Evolutionary conservation across 1,140 invertebrate species (phyloP).

Genomic region (Macrobrachium nipponense): DNA sequence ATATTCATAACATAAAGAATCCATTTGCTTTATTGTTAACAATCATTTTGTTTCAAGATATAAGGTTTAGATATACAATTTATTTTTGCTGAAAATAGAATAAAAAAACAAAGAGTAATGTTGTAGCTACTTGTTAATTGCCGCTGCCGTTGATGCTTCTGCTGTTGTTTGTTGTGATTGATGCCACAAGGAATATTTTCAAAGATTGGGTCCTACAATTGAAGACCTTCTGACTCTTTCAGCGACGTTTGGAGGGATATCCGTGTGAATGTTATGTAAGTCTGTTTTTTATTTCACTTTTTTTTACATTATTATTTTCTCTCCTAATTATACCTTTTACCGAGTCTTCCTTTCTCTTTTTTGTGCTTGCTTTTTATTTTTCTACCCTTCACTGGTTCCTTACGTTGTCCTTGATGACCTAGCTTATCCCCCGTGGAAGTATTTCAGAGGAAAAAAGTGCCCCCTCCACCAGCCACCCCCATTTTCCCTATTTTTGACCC

Average conservation of each 20-base stretch:
- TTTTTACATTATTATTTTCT: conserved; percentile 21
- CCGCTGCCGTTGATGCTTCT: not conserved
- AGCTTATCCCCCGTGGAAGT: not conserved
- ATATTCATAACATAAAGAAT: too few relatives aligned
- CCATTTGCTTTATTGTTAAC: too few relatives aligned
- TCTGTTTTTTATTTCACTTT: conserved; percentile 31
- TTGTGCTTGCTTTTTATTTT: not conserved
- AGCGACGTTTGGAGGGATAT: conserved; percentile 18
- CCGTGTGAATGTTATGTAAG: conserved; percentile 46
- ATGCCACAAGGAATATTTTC: too few relatives aligned
- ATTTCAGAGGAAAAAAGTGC: too few relatives aligned
- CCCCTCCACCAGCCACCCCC: not conserved
- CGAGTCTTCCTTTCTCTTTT: conserved; percentile 9
- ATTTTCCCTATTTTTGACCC: not conserved
- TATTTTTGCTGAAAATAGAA: too few relatives aligned
- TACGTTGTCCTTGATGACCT: not conserved
- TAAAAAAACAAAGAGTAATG: too few relatives aligned
- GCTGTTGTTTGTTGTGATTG: not conserved
- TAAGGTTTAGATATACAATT: too few relatives aligned
- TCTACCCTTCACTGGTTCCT: not conserved
- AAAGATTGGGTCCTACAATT: conserved; percentile 7
- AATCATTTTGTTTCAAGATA: too few relatives aligned
- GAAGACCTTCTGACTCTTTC: conserved; percentile 38
- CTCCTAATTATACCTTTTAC: conserved; percentile 31
- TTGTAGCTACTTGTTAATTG: conserved; percentile 5